Percentiles rank a stretch among this genome's conserved stretches.
These are phyloP conservation scores for Drosophila vallismaia DNA, from an alignment of 2,888 invertebrate genomes.

Conservation along the genomic window DNA sequence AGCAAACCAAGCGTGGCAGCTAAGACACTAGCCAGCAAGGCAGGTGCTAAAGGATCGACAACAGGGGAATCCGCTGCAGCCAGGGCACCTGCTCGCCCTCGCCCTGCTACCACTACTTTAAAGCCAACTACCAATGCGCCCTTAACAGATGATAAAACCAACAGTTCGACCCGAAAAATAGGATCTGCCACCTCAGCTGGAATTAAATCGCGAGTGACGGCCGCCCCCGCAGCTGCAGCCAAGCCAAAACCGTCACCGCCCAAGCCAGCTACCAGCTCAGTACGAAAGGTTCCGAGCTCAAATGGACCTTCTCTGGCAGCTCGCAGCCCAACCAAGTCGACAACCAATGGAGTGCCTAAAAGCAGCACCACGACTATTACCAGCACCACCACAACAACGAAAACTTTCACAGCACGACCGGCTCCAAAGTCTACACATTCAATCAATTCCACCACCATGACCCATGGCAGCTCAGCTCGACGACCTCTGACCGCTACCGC, in stretches of 20 bases:
- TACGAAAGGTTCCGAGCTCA: conserved; percentile 72
- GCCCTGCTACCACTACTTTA: conserved; percentile 38
- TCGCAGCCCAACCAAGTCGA: conserved; percentile 69
- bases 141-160: not conserved
- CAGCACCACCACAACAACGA: conserved; percentile 67
- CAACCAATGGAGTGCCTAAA: conserved; percentile 56
- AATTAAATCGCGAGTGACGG: conserved; percentile 57
- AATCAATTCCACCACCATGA: conserved; percentile 34
- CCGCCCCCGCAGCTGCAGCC: conserved; percentile 42
- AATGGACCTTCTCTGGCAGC: conserved; percentile 32
- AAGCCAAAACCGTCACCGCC: conserved; percentile 79
- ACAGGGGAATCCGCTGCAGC: conserved; percentile 5
- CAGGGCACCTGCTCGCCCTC: conserved; percentile 13
- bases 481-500: conserved; percentile 45
- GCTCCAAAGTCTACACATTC: conserved; percentile 76
- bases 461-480: conserved; percentile 62
- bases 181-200: conserved; percentile 27
- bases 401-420: conserved; percentile 80
- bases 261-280: conserved; percentile 70
- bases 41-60: conserved; percentile 49
- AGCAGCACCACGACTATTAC: conserved; percentile 28
- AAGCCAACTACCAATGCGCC: conserved; percentile 41
- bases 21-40: conserved; percentile 40
- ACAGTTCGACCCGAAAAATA: conserved; percentile 50
- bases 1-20: conserved; percentile 31